phyloP scores from a whole-genome alignment of 2,888 invertebrate species.

The Gastracanthus pulcherrimus region DNA sequence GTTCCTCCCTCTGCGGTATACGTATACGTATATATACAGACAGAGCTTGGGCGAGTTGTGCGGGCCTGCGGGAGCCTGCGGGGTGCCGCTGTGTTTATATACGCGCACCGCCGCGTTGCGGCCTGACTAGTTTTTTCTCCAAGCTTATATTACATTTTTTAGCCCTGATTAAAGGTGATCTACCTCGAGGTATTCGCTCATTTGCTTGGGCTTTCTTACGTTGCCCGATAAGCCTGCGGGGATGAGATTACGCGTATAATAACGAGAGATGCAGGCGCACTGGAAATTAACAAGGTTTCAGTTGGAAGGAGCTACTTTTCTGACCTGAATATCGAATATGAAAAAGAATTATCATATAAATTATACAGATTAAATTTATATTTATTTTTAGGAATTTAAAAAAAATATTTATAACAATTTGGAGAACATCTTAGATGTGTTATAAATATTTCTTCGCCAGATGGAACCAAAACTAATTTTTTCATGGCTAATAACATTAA shows the following conservation, averaged over 20 bases:
- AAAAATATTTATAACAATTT: too few species aligned
- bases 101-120: conserved; percentile 73
- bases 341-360: too few species aligned
- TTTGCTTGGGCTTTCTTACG: neutral
- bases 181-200: neutral
- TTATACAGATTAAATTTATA: too few species aligned
- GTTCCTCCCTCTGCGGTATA: conserved; percentile 75
- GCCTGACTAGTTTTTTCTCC: conserved; percentile 71
- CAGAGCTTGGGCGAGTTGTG: conserved; percentile 10
- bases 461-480: too few species aligned
- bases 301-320: too few species aligned
- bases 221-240: neutral
- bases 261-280: too few species aligned
- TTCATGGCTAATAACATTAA: too few species aligned
- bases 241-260: too few species aligned
- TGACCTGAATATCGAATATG: too few species aligned
- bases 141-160: conserved; percentile 73
- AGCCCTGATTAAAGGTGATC: conserved; percentile 71
- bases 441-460: too few species aligned
- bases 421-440: too few species aligned
- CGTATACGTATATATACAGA: conserved; percentile 14
- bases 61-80: conserved; percentile 79
- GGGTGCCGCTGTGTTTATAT: conserved; percentile 78
- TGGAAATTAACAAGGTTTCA: neutral
- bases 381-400: too few species aligned